A percentile compares a stretch with the other conserved stretches of the same genome.
Evolutionary conservation across 2,888 invertebrate genomes (phyloP).

Genomic region (Cryptosula pallasiana): DNA sequence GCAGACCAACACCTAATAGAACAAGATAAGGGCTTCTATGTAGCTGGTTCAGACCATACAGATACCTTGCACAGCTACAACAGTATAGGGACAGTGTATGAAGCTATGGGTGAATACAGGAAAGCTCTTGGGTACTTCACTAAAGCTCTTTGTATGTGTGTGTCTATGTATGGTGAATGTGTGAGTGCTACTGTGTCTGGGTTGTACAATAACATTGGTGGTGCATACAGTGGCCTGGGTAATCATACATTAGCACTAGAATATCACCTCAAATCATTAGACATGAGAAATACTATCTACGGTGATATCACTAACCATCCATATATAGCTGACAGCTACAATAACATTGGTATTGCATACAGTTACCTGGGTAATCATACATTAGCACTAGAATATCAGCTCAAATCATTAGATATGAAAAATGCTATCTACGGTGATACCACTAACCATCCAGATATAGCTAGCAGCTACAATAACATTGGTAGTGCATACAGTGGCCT

Average conservation of each 20-base stretch:
- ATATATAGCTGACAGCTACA: neutral
- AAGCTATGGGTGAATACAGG: neutral
- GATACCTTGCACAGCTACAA: too few relatives aligned
- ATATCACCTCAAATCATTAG: neutral
- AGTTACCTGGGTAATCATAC: too few relatives aligned
- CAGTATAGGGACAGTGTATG: neutral
- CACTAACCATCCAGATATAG: neutral
- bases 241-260: neutral
- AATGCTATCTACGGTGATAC: neutral
- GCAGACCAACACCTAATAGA: too few relatives aligned
- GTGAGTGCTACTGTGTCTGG: too few relatives aligned
- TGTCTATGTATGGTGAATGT: too few relatives aligned
- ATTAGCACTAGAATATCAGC: too few relatives aligned
- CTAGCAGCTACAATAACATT: neutral
- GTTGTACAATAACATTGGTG: slow-evolving; percentile 7
- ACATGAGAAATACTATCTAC: neutral
- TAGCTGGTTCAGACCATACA: too few relatives aligned
- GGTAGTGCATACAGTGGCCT: neutral
- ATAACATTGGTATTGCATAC: neutral
- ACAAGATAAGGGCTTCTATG: too few relatives aligned
- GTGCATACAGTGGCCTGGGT: neutral
- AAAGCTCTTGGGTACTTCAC: neutral
- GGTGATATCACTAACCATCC: neutral
- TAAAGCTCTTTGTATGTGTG: neutral
- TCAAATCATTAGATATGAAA: too few relatives aligned